phyloP scores from a whole-genome alignment of 2,888 invertebrate species.

The Andrena minutula region DNA sequence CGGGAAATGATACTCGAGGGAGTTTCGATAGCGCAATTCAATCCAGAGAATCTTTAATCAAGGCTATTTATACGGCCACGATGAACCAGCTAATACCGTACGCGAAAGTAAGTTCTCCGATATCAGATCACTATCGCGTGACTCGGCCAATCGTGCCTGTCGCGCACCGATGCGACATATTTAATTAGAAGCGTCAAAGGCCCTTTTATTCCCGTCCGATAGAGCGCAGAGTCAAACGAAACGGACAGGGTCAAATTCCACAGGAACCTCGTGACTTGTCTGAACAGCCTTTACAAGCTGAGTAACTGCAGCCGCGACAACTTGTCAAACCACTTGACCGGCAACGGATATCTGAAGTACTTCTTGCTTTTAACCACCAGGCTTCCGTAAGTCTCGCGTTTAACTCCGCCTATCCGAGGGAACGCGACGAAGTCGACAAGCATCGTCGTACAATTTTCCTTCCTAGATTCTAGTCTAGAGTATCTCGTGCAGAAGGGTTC shows the following conservation, averaged over 20 bases:
- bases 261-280: slow-evolving; percentile 59
- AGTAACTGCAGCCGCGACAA: slow-evolving; percentile 52
- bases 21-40: not conserved
- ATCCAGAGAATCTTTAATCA: not conserved
- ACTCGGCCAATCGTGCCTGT: not conserved
- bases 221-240: slow-evolving; percentile 51
- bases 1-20: not conserved
- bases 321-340: slow-evolving; percentile 69
- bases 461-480: too few species aligned
- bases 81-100: slow-evolving; percentile 61
- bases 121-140: slow-evolving; percentile 19
- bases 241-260: slow-evolving; percentile 49
- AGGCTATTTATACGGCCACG: slow-evolving; percentile 35
- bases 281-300: slow-evolving; percentile 66
- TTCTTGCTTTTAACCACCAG: slow-evolving; percentile 60
- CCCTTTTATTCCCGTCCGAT: slow-evolving; percentile 29
- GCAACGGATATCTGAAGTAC: slow-evolving; percentile 72
- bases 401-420: not conserved
- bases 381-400: slow-evolving; percentile 60
- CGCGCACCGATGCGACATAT: slow-evolving; percentile 11
- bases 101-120: slow-evolving; percentile 50
- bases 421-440: not conserved
- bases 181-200: slow-evolving; percentile 42
- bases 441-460: not conserved
- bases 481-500: not conserved